phyloP scores from a whole-genome alignment of 1,140 invertebrate genomes.

The Drosophila pectinifera region DNA sequence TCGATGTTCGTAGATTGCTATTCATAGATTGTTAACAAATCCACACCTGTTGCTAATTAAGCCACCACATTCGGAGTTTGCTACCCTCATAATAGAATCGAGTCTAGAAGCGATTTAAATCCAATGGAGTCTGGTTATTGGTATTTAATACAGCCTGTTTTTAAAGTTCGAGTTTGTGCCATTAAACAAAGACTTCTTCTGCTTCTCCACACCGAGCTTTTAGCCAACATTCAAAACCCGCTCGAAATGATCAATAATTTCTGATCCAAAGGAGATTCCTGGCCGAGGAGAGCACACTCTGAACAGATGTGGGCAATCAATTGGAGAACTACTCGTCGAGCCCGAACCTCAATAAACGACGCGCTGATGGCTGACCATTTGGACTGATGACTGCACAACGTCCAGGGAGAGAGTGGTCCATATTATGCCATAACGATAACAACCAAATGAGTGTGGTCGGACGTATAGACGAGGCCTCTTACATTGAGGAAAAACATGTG shows the following conservation, averaged over 20 bases:
- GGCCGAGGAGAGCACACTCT: too few species aligned
- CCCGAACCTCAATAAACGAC: constrained; percentile 59
- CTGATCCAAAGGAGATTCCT: constrained; percentile 13
- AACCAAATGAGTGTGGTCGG: constrained; percentile 52
- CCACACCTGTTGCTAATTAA: constrained; percentile 2
- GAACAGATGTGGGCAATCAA: constrained; percentile 48
- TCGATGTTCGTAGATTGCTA: neutral
- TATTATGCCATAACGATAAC: constrained; percentile 77
- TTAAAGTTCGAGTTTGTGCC: constrained; percentile 1
- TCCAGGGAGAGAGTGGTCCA: constrained; percentile 41
- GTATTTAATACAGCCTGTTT: neutral
- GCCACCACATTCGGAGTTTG: neutral
- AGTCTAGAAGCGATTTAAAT: neutral
- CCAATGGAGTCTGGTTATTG: constrained; percentile 1
- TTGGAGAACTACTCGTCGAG: constrained; percentile 37
- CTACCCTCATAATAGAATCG: neutral
- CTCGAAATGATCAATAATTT: constrained; percentile 34
- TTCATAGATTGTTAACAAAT: constrained; percentile 1
- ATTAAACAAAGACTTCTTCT: constrained; percentile 11
- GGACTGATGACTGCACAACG: constrained; percentile 52
- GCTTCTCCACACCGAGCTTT: constrained; percentile 2
- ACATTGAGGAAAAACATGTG: constrained; percentile 11
- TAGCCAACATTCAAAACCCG: constrained; percentile 13
- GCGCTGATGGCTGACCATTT: constrained; percentile 66
- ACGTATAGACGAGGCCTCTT: constrained; percentile 8